Percentiles rank a stretch among this genome's conserved stretches.
These are phyloP conservation scores for Bujurquina vittata DNA, from an alignment of 2,113 vertebrate species.

Conservation along the genomic window DNA sequence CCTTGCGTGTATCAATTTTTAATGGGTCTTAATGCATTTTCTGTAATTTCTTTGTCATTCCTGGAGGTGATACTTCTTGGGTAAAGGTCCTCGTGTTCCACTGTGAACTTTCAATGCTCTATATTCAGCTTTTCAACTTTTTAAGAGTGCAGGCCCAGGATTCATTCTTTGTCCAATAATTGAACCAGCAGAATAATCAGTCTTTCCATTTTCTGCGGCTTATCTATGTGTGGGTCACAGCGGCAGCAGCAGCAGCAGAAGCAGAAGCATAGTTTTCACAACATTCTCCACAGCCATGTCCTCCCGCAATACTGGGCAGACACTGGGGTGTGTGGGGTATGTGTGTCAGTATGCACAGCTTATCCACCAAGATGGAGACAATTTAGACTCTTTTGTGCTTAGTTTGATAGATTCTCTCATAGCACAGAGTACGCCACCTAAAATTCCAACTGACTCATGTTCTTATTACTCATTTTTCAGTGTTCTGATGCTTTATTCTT, in stretches of 20 bases:
- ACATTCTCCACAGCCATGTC: neutral
- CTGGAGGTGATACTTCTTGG: neutral
- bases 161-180: slow-evolving; percentile 28
- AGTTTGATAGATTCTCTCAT: neutral
- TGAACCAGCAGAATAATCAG: slow-evolving; percentile 23
- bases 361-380: neutral
- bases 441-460: neutral
- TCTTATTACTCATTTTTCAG: neutral
- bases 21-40: neutral
- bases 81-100: neutral
- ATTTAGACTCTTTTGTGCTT: neutral
- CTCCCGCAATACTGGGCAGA: neutral
- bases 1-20: neutral
- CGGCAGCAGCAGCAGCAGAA: neutral
- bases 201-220: slow-evolving; percentile 10
- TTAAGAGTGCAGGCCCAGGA: neutral
- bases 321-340: neutral
- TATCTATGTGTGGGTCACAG: neutral
- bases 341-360: neutral
- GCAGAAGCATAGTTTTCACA: neutral
- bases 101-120: neutral
- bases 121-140: slow-evolving; percentile 13
- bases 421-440: neutral
- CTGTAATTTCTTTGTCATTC: neutral
- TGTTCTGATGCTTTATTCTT: neutral